Evolutionary conservation across 2,888 invertebrate species (phyloP), one percentile per base, ranked within the genome.

Genomic region (Syritta pipiens): DNA sequence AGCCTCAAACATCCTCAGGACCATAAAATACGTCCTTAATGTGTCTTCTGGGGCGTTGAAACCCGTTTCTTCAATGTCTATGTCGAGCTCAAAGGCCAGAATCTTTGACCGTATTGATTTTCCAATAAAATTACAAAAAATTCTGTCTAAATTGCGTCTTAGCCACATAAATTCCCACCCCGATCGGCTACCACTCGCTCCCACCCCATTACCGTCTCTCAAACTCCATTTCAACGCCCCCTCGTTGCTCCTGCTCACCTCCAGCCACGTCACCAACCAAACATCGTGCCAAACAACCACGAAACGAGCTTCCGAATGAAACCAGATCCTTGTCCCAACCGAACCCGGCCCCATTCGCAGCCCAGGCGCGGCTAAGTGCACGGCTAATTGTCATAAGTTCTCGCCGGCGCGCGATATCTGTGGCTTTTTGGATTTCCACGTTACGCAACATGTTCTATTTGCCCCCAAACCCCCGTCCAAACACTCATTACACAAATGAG

Each of bases 381-480:
- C 48, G 35, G 35, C 68, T 79, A 79, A 79, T 79, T 79, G 67
- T 74, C 69, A 68, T 72, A 65, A 79, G 74, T 74, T 74, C 74
- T 74, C 74, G 62, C 74, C 44, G 53, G 17, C 74, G 77, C n/a
- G n/a, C n/a, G n/a, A 74, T 74, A 79, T 60, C 67, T 72, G 59
- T 79, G 74, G 44, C 74, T 74, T 62, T 62, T 46, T 42, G 79
- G 62, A 68, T 74, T 37, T 48, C 57, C 22, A 62, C 46, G 37
- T 57, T 60, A 60, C 72, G 51, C 60, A 77, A 77, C 32, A 28
- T 77, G 60, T 77, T 60, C 72, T 48, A 53, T 37, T 72, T 77
- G 24, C 22, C 46, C 35, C 67, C n/a, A 14, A 68, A 46, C 49
- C 42, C 55, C 46, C 32, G 55, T 59, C 35, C 28, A 67, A 55